Percentiles rank a stretch among this genome's conserved stretches.
These are phyloP conservation scores for Xenopus borealis DNA, from an alignment of 2,113 vertebrate species.

Conservation along the genomic window DNA sequence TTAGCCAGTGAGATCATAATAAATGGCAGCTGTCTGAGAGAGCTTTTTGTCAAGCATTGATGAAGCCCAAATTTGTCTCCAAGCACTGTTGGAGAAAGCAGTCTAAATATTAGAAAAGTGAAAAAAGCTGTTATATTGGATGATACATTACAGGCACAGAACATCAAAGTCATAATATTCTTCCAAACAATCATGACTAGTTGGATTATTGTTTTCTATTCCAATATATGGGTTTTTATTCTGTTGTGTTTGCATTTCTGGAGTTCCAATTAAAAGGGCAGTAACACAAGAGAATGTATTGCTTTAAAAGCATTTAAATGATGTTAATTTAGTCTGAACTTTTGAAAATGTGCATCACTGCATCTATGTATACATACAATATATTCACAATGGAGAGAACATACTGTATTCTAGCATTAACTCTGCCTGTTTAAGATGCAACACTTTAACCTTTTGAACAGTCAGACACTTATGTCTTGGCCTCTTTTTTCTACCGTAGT, in stretches of 20 bases:
- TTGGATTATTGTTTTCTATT: background rate
- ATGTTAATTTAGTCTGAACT: no score
- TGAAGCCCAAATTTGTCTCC: constrained; percentile 10
- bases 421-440: constrained; percentile 16
- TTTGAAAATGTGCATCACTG: no score
- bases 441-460: constrained; percentile 28
- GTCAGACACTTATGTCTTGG: constrained; percentile 17
- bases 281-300: no score
- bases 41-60: constrained; percentile 4
- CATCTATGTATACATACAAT: no score
- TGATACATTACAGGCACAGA: constrained; percentile 17
- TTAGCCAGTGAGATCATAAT: constrained; percentile 17
- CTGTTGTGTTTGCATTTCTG: background rate
- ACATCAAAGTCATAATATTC: constrained; percentile 1
- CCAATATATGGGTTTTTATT: background rate
- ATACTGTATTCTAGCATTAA: no score
- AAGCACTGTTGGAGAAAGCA: constrained; percentile 9
- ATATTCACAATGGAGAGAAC: no score
- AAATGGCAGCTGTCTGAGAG: background rate
- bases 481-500: constrained; percentile 10
- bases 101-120: constrained; percentile 24
- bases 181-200: background rate
- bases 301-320: no score
- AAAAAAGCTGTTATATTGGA: constrained; percentile 3
- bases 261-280: no score